phyloP scores from a whole-genome alignment of 2,797 vertebrate species.

The Xerus rutilus region DNA sequence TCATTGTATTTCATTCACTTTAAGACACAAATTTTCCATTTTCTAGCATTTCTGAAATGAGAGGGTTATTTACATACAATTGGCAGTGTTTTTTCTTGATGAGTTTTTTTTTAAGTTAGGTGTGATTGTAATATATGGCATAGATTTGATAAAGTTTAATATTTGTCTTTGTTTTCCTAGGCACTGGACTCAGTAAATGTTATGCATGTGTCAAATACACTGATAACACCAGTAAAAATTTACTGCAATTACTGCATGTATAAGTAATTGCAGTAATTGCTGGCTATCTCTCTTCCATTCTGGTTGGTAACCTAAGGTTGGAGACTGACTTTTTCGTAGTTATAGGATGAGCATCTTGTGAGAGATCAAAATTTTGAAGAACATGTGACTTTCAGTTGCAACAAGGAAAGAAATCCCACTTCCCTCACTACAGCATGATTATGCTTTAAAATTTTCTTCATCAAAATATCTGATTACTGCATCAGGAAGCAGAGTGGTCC shows the following conservation, averaged over 20 bases:
- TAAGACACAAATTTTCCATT: slow-evolving; percentile 15
- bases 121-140: neutral
- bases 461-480: slow-evolving; percentile 57
- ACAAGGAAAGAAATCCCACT: slow-evolving; percentile 44
- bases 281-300: slow-evolving; percentile 3
- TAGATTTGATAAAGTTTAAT: slow-evolving; percentile 44
- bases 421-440: neutral
- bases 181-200: slow-evolving; percentile 40
- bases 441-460: slow-evolving; percentile 56
- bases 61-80: neutral
- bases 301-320: slow-evolving; percentile 2
- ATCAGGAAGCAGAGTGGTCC: slow-evolving; percentile 49
- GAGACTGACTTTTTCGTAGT: neutral
- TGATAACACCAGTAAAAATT: slow-evolving; percentile 62
- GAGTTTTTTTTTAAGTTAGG: neutral
- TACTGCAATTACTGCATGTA: slow-evolving; percentile 39
- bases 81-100: neutral
- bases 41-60: slow-evolving; percentile 42
- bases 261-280: slow-evolving; percentile 59
- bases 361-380: slow-evolving; percentile 55
- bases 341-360: neutral
- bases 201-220: slow-evolving; percentile 52
- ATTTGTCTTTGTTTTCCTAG: slow-evolving; percentile 54
- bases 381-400: neutral
- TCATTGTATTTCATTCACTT: neutral